Evolutionary conservation across 2,113 vertebrate species (phyloP).

Genomic region (Brienomyrus brachyistius): DNA sequence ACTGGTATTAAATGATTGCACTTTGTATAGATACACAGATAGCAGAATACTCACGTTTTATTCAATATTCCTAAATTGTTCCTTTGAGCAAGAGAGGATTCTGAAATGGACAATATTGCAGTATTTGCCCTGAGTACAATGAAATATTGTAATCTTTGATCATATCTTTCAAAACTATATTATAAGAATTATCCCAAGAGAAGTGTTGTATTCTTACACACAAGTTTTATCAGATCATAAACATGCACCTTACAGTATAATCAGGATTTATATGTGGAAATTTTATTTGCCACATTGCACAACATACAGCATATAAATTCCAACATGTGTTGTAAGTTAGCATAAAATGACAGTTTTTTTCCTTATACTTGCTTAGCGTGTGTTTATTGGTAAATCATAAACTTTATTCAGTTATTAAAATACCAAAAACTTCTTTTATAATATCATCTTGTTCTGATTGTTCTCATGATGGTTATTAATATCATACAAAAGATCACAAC

Average conservation of each 20-base stretch:
- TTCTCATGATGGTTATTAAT: not conserved
- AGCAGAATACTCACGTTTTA: not conserved
- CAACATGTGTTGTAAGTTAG: not conserved
- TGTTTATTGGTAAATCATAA: not conserved
- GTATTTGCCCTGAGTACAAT: not conserved
- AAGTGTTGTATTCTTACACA: not conserved
- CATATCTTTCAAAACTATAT: not conserved
- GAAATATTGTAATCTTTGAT: not conserved
- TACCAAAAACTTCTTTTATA: not conserved
- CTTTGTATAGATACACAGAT: not conserved
- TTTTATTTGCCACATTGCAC: not conserved
- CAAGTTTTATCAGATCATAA: not conserved
- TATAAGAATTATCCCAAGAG: not conserved
- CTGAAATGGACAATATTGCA: not conserved
- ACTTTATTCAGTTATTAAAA: not conserved
- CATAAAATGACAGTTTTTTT: not conserved
- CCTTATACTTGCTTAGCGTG: not conserved
- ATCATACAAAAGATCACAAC: not conserved
- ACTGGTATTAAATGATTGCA: not conserved
- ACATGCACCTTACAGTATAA: not conserved
- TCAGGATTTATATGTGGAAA: not conserved
- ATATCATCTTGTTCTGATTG: not conserved
- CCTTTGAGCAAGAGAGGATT: not conserved
- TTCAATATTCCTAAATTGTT: not conserved
- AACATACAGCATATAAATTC: not conserved